Percentiles rank a stretch among this genome's conserved stretches.
These are phyloP conservation scores for Euphydryas editha DNA, from an alignment of 2,888 invertebrate species.

Conservation along the genomic window DNA sequence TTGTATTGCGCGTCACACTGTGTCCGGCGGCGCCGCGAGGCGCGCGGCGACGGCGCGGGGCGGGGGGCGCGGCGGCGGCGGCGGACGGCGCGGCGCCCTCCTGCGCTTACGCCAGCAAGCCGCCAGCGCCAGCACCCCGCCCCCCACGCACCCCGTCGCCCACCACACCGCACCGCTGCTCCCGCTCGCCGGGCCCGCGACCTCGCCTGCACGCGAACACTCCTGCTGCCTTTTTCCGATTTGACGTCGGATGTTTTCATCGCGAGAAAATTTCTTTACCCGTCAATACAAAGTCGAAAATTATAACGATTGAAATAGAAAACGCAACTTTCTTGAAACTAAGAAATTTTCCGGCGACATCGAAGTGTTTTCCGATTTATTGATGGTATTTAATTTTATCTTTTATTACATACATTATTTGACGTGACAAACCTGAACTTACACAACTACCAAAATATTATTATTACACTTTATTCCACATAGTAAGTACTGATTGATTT, in stretches of 20 bases:
- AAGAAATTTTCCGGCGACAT: slow-evolving; percentile 10
- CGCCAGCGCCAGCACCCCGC: slow-evolving; percentile 50
- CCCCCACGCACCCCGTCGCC: slow-evolving; percentile 53
- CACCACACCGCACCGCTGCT: slow-evolving; percentile 55
- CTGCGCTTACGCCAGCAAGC: slow-evolving; percentile 64
- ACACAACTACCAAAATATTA: background rate
- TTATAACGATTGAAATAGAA: background rate
- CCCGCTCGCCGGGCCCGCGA: slow-evolving; percentile 55
- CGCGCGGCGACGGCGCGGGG: slow-evolving; percentile 73
- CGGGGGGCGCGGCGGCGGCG: slow-evolving; percentile 62
- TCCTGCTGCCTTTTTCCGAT: slow-evolving; percentile 21
- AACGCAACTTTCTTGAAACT: background rate
- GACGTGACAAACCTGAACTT: slow-evolving; percentile 8
- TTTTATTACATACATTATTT: slow-evolving; percentile 6
- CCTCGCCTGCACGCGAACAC: slow-evolving; percentile 46
- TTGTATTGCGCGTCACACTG: slow-evolving; percentile 73
- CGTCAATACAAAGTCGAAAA: background rate
- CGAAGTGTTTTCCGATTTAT: background rate
- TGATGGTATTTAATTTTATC: background rate
- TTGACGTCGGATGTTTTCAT: slow-evolving; percentile 9
- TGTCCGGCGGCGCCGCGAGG: slow-evolving; percentile 65
- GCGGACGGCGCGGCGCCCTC: slow-evolving; percentile 67
- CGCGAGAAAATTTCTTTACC: slow-evolving; percentile 22
- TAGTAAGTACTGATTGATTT: no score
- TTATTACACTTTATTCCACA: no score